Evolutionary conservation across 2,888 invertebrate species (phyloP), one percentile per base, ranked within the genome.

Genomic region (Dicyrtomina minuta): DNA sequence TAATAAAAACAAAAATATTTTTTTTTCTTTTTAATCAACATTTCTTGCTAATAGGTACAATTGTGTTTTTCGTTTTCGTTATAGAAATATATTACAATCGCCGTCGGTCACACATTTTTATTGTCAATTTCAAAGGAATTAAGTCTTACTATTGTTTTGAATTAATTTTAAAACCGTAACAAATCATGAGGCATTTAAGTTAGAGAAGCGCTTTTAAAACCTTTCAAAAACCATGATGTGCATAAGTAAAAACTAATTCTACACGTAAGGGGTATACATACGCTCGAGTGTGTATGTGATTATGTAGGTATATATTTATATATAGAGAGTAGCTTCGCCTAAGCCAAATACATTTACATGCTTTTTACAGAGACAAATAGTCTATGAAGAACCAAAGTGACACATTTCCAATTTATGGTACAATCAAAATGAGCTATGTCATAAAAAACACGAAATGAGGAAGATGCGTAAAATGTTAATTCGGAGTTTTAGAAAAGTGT

Each of bases 61-160:
- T 46, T 62, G 46, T 62, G 39, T 60, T 39, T 53, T 68, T 68
- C 46, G 49, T 49, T 60, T 56, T 39, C 60, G 60, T 66, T 33
- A 58, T 41, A 58, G 5, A 58, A 12, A 33, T 33, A 56, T 33
- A 15, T 33, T 33, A 33, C 33, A 33, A 33, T 33, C 33, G 33
- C 33, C 33, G 33, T 33, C 33, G 33, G 33, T 33, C 33, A 33
- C 33, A 33, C 33, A 33, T 66, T 56, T 55, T 56, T 66, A 66
- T 66, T 43, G 44, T 55, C 24, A 66, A 55, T 66, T 66, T 66
- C 56, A 43, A 43, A 58, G 33, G n/a, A n/a, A n/a, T n/a, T 12
- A 24, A 53, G 24, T 53, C 53, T 22, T 8, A 53, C 17, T 49
- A 49, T 49, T 49, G 22, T 49, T 49, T 20, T 49, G 12, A 49